Evolutionary conservation across 2,888 invertebrate genomes (phyloP), one percentile per base, ranked within the genome.

Genomic region (Neelides folsomi): DNA sequence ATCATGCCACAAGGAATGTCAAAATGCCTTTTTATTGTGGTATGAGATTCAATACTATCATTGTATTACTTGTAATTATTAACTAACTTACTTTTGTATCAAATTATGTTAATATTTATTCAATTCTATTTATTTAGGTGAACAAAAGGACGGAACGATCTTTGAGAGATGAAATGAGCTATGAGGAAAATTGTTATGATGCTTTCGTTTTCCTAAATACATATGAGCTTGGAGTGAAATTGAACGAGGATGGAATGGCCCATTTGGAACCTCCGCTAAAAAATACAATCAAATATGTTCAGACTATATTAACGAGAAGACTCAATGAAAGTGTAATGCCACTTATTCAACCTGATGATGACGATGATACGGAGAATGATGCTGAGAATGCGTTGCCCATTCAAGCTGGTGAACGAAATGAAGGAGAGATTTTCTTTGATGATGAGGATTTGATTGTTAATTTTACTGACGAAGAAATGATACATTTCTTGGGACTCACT

Each of bases 171-270:
- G 37, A 37, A 9, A 37, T 37, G 37, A 37, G 10, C 20, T 13
- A 6, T 35, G 16, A 7, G 37, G 46, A n/a, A 19, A 37, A 38
- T 13, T 47, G 6, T n/a, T 51, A 51, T 39, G 12, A 18, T 13
- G 37, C 51, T 2, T 18, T 39, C 7, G 27, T 51, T 5, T 39
- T 46, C n/a, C n/a, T n/a, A n/a, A n/a, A n/a, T n/a, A n/a, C 37
- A 10, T 37, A 9, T 37, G 37, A 12, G 12, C 9, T 12, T 37
- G 37, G 37, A 37, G 12, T 37, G 37, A 37, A 37, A 37, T 10
- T 10, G 9, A 37, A 37, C 10, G 10, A 37, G 37, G 37, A 9
- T 9, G 37, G 12, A 12, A 37, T 37, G 37, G 37, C 12, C 37
- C 37, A 12, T 9, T 39, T 39, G 39, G 6, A 5, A 16, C 7